Percentiles rank a stretch among this genome's conserved stretches.
phyloP scores from a whole-genome alignment of 2,113 vertebrate genomes.

The Hypanus sabinus region DNA sequence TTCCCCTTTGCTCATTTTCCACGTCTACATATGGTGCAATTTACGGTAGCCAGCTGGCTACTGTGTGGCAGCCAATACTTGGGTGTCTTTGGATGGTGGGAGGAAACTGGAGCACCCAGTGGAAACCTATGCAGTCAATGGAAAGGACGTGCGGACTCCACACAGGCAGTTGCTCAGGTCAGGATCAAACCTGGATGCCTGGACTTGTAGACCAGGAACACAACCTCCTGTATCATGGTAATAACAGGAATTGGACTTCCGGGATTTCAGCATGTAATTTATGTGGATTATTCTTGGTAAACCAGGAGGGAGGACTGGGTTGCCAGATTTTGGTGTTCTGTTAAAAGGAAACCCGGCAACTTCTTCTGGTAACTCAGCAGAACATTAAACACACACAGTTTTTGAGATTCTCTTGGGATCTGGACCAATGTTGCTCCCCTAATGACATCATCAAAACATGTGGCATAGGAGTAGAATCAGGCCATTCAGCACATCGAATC shows the following conservation, averaged over 20 bases:
- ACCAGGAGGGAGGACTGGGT: not conserved
- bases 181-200: not conserved
- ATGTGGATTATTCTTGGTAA: not conserved
- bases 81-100: no score
- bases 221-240: no score
- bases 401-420: not conserved
- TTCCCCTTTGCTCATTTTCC: no score
- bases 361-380: not conserved
- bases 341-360: not conserved
- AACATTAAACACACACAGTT: not conserved
- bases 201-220: not conserved
- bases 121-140: no score
- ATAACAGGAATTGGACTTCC: not conserved
- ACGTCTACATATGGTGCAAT: no score
- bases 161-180: no score
- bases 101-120: no score
- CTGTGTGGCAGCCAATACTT: no score
- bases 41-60: no score
- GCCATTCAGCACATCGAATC: no score
- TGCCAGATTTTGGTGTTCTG: not conserved
- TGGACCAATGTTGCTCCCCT: not conserved
- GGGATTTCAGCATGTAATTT: not conserved
- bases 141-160: no score
- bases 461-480: no score
- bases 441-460: not conserved